Conservation (phyloP, 2,113 vertebrate genomes). For the Corythornis cristatus region DNA sequence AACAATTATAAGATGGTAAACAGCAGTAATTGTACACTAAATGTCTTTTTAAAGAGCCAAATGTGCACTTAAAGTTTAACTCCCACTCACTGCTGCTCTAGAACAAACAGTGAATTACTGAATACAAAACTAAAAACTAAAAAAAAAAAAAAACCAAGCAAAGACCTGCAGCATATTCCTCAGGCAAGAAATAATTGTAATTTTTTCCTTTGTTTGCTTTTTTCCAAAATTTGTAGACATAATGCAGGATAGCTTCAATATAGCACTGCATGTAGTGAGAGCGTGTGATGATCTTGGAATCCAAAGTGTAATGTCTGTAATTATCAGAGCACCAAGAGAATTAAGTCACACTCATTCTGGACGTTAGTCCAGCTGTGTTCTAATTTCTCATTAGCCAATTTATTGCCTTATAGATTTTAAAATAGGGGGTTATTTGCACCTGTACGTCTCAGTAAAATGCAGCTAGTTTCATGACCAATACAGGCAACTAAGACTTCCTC, state of each 20-base stretch:
- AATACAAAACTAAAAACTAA: slow-evolving; percentile 24
- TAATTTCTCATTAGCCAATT: not conserved
- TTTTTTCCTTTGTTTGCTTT: not conserved
- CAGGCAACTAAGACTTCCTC: slow-evolving; percentile 45
- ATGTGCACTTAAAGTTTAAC: slow-evolving; percentile 73
- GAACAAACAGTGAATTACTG: slow-evolving; percentile 74
- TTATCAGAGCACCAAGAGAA: not conserved
- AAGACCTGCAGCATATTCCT: slow-evolving; percentile 2
- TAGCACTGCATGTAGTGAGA: slow-evolving; percentile 10
- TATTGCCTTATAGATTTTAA: not conserved
- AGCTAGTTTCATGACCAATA: slow-evolving; percentile 25
- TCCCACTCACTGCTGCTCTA: slow-evolving; percentile 69
- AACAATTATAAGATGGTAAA: slow-evolving; percentile 75
- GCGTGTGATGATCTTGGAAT: not conserved
- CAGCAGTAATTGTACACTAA: slow-evolving; percentile 76
- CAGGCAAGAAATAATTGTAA: not conserved
- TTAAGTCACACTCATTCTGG: not conserved
- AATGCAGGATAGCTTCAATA: slow-evolving; percentile 21
- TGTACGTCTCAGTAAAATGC: slow-evolving; percentile 9
- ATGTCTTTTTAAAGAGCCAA: slow-evolving; percentile 74
- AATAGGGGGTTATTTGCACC: not conserved
- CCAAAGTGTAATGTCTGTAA: not conserved
- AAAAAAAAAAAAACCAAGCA: not conserved
- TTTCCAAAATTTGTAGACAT: not conserved
- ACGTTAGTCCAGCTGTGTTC: not conserved